Conservation (phyloP, 2,113 vertebrate genomes). For the Rhadina sibilatrix region DNA sequence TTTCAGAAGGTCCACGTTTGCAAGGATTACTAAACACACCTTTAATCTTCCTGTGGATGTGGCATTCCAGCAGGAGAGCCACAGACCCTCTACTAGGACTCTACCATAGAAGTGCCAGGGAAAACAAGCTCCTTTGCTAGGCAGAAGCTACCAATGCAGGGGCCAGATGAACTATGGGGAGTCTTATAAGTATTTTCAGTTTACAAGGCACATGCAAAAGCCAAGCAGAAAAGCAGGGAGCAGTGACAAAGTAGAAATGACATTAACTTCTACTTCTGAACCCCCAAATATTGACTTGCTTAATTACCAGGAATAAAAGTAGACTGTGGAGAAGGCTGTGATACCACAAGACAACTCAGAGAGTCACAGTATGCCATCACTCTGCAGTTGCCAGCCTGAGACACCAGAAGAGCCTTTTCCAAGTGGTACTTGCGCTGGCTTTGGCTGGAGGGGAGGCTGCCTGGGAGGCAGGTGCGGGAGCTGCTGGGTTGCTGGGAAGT, state of each 20-base stretch:
- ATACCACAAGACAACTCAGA: slow-evolving; percentile 87
- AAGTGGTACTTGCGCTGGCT: slow-evolving; percentile 80
- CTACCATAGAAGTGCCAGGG: not conserved
- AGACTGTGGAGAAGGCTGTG: slow-evolving; percentile 89
- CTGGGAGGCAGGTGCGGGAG: not conserved
- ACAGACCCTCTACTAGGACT: not conserved
- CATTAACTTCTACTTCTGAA: not conserved
- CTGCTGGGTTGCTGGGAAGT: slow-evolving; percentile 40
- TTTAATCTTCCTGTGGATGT: not conserved
- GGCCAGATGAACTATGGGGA: not conserved
- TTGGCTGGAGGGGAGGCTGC: slow-evolving; percentile 65
- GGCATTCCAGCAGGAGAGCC: not conserved
- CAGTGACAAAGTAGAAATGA: not conserved
- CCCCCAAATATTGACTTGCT: not conserved
- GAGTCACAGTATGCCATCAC: slow-evolving; percentile 85
- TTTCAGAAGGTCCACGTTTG: not conserved
- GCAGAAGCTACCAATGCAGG: not conserved
- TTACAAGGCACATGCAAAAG: not conserved
- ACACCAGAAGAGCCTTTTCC: slow-evolving; percentile 85
- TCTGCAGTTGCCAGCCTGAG: slow-evolving; percentile 85
- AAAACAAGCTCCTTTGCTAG: not conserved
- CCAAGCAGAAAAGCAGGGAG: not conserved
- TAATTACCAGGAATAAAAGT: slow-evolving; percentile 87
- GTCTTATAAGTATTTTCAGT: not conserved
- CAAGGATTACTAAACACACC: not conserved